Evolutionary conservation across 2,113 vertebrate species (phyloP).

Genomic region (Clinocottus analis): DNA sequence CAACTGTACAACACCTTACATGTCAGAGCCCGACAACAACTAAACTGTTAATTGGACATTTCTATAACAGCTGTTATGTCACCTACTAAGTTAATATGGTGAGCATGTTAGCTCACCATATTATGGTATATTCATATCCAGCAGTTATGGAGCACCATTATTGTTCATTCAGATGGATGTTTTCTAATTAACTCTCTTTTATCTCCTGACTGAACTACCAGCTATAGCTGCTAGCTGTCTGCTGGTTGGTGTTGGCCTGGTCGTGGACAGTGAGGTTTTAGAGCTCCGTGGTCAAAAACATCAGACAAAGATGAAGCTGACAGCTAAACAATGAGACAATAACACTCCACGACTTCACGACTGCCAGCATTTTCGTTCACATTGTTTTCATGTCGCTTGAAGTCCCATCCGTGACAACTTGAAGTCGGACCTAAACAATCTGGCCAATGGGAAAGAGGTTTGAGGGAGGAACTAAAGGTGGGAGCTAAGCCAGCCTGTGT

Average conservation of each 20-base stretch:
- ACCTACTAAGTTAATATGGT: neutral
- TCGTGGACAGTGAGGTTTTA: neutral
- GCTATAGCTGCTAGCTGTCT: neutral
- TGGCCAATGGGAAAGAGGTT: slow-evolving; percentile 1
- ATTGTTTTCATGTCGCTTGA: neutral
- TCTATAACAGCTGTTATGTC: neutral
- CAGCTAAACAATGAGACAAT: neutral
- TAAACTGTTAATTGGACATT: neutral
- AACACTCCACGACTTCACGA: neutral
- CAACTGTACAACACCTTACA: neutral
- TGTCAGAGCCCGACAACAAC: neutral
- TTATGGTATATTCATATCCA: neutral
- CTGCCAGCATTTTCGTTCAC: neutral
- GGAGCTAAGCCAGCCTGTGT: slow-evolving; percentile 66
- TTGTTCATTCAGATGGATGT: neutral
- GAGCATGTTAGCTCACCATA: too few relatives aligned
- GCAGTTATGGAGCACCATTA: neutral
- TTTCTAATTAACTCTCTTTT: neutral
- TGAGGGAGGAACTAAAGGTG: slow-evolving; percentile 34
- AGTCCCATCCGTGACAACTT: neutral
- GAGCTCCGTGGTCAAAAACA: neutral
- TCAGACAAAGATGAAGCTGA: neutral
- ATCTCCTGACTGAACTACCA: neutral
- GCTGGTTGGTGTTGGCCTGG: neutral
- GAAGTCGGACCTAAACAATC: neutral